Conservation (phyloP, 2,888 invertebrate genomes). For the Netelia melanura region DNA sequence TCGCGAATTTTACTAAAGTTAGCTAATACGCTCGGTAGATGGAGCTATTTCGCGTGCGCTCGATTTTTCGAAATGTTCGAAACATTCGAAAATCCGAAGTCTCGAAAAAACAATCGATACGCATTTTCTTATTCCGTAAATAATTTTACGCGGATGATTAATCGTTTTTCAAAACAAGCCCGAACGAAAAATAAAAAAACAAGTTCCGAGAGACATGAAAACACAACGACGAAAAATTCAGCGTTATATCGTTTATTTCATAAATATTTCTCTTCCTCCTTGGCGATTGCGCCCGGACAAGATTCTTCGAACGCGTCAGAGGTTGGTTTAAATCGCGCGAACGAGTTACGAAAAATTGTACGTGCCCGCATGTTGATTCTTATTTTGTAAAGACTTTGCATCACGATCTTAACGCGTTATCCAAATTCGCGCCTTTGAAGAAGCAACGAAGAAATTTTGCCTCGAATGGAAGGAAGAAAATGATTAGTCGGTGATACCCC, state of each 20-base stretch:
- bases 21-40: conserved; percentile 41
- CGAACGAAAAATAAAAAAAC: neutral
- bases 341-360: neutral
- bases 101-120: too few relatives aligned
- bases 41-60: conserved; percentile 1
- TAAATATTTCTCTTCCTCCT: neutral
- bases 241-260: neutral
- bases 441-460: neutral
- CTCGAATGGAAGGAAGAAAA: neutral
- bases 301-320: neutral
- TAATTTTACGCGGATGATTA: neutral
- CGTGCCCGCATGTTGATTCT: neutral
- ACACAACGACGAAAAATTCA: neutral
- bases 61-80: conserved; percentile 74
- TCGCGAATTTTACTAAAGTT: conserved; percentile 39
- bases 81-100: conserved; percentile 73
- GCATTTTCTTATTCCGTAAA: neutral
- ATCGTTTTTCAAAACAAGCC: neutral
- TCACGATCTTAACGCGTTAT: neutral
- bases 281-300: neutral
- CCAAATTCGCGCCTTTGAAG: neutral
- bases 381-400: neutral
- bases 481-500: neutral
- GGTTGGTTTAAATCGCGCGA: neutral
- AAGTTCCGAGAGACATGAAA: neutral